Base-by-base conservation (phyloP, 2,888 invertebrate genomes). In the Perizoma affinitatum region DNA sequence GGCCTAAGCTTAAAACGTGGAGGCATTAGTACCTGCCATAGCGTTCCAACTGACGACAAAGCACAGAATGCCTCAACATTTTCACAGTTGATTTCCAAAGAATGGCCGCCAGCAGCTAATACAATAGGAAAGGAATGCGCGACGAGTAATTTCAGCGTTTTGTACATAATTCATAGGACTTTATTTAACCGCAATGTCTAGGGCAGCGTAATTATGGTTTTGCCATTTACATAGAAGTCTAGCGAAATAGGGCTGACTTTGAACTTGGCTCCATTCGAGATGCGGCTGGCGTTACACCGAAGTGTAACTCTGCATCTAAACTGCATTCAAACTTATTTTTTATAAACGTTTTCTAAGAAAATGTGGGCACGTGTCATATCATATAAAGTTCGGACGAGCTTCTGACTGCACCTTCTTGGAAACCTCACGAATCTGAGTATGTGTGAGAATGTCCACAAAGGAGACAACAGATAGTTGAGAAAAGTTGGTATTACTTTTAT, bases 191-290 rank as follows among this genome's bases (percentile, higher is more conserved):
- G 48, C 70, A 63, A 54, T 47, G 54, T 61, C 61, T 55, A 48
- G 57, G 62, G 36, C 57, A 52, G 36, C 62, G 72, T 78, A 78
- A 80, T 80, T 79, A 78, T 71, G 72, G 73, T 73, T 71, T 68
- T 68, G 74, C 78, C 74, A 79, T 78, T 78, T 76, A 74, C 76
- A 76, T 78, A 75, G 73, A 67, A 72, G 71, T 65, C 71, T 72
- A 70, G 55, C 58, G 74, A 59, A 66, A 57, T 58, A 63, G 53
- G 57, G 49, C 41, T 56, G 49, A 65, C 58, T 65, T 58, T 69
- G 68, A 68, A 70, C 71, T 69, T 69, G 68, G 67, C 55, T 66
- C 53, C 58, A 54, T 64, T 68, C 48, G 62, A 59, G 63, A 62
- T 59, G 55, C 43, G 49, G 36, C 49, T 44, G 8, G 63, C 46